Base-by-base conservation (phyloP, 1,140 invertebrate species). In the Bombus pascuorum region DNA sequence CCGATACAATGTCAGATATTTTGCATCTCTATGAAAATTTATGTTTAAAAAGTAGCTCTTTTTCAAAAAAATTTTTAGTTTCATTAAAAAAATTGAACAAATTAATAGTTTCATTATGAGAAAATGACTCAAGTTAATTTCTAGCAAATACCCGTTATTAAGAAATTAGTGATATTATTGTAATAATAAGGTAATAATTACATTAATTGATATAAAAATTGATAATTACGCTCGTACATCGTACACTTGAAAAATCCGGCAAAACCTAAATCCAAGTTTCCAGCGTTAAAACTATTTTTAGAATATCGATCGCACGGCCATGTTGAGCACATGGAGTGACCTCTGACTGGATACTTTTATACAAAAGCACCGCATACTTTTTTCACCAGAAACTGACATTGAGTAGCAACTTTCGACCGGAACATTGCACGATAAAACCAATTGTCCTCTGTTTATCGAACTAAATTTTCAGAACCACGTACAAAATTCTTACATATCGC, bases 241-340 rank as follows among this genome's bases (percentile, higher is more conserved):
- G 12, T 15, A 37, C 34, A 32, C 18, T 59, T 42, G 1, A 76
- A 76, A 87, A 86, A 68, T 47, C 37, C n/a, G 15, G 76, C 37
- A 70, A 75, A 86, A 86, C 65, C 44, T 74, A 68, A 82, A 59
- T 75, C 34, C 66, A 53, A 78, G 80, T 88, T 66, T 81, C 83
- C 86, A 77, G 75, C 83, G 89, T 81, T 71, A 85, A 90, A 90
- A 90, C 89, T 91, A 91, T 91, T 90, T 88, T 91, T 76, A 86
- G 87, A 81, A 82, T 88, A 91, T 91, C 87, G 90, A 91, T 88
- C 90, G 84, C 42, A 77, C 84, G 81, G 87, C 81, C 81, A 90
- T 85, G 74, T 83, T 86, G 66, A 73, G 57, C 81, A 85, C 87
- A 75, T 39, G 66, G 83, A 88, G 72, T 84, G 74, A 75, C 76